These are phyloP conservation scores for Ridgeia piscesae DNA, from an alignment of 1,140 invertebrate genomes.

Conservation along the genomic window DNA sequence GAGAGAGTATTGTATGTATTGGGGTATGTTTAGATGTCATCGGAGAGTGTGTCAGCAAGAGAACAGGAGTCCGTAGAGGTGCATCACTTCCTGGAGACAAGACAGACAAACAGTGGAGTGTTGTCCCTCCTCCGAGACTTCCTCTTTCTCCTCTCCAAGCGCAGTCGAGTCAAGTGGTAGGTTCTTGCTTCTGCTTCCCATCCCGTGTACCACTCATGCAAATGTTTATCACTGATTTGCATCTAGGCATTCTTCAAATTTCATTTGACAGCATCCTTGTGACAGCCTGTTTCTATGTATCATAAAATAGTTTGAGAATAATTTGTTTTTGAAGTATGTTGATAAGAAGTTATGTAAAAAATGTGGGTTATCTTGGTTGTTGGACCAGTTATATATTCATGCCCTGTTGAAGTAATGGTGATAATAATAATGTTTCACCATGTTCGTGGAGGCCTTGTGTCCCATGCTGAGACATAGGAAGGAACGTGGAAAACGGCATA, in stretches of 20 bases:
- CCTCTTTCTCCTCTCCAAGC: slow-evolving; percentile 36
- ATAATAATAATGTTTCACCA: neutral
- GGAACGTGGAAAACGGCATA: neutral
- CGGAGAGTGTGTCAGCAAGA: neutral
- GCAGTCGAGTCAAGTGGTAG: neutral
- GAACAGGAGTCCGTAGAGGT: slow-evolving; percentile 33
- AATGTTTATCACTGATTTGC: no score
- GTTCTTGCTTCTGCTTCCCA: no score
- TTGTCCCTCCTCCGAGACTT: slow-evolving; percentile 47
- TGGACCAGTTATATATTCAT: no score
- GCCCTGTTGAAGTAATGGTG: no score
- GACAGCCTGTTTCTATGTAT: no score
- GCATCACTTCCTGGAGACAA: slow-evolving; percentile 34
- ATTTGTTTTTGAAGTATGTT: no score
- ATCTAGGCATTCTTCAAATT: no score
- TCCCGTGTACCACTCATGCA: no score
- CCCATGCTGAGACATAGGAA: neutral
- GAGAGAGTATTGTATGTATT: neutral
- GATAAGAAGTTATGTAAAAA: no score
- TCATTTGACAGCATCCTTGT: no score
- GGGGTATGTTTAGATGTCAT: neutral
- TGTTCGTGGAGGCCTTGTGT: neutral
- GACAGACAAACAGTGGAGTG: slow-evolving; percentile 43
- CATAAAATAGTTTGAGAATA: no score
- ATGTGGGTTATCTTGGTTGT: no score